phyloP scores from a whole-genome alignment of 2,888 invertebrate genomes.

The Trachelus stipa region DNA sequence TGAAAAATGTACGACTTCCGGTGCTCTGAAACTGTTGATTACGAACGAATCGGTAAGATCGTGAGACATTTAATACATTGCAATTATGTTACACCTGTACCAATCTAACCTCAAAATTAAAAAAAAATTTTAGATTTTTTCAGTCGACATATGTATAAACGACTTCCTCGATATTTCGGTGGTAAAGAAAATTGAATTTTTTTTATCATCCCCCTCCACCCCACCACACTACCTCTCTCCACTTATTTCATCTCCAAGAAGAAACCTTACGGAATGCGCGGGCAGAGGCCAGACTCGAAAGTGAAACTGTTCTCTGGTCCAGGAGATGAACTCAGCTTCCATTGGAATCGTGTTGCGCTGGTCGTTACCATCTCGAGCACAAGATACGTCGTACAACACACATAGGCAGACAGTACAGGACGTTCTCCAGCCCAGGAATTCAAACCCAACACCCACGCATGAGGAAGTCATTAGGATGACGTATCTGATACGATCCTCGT shows the following conservation, averaged over 20 bases:
- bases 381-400: background rate
- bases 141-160: too few relatives aligned
- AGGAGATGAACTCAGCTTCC: constrained; percentile 5
- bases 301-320: constrained; percentile 32
- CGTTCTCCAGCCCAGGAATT: background rate
- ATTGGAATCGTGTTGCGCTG: constrained; percentile 17
- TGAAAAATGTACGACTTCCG: too few relatives aligned
- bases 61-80: too few relatives aligned
- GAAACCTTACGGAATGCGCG: constrained; percentile 33
- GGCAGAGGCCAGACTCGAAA: constrained; percentile 39
- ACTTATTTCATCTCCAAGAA: constrained; percentile 13
- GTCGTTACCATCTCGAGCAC: constrained; percentile 18
- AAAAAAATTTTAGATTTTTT: too few relatives aligned
- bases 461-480: constrained; percentile 47
- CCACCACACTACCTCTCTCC: background rate
- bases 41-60: too few relatives aligned
- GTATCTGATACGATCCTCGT: constrained; percentile 34
- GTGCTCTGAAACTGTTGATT: too few relatives aligned
- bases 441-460: constrained; percentile 18
- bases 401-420: background rate
- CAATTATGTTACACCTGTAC: too few relatives aligned
- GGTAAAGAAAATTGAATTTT: too few relatives aligned
- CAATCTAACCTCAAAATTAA: too few relatives aligned
- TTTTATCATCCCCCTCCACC: background rate
- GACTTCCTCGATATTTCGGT: too few relatives aligned